Evolutionary conservation across 2,797 vertebrate genomes (phyloP).

Genomic region (Adrianichthys oophorus): DNA sequence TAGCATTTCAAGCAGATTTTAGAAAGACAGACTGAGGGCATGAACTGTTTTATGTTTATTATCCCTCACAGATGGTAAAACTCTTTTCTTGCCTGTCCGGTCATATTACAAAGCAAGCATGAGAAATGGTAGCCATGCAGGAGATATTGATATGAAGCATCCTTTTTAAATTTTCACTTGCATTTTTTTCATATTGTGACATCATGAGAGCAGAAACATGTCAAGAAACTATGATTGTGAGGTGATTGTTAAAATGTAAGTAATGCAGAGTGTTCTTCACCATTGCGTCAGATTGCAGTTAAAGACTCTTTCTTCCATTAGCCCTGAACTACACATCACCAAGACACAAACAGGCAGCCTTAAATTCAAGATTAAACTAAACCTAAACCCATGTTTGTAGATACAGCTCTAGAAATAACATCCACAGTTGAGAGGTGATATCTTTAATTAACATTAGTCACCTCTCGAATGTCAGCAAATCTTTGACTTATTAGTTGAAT

Average conservation of each 20-base stretch:
- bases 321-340: constrained; percentile 33
- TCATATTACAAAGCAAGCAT: constrained; percentile 1
- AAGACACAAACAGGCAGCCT: constrained; percentile 15
- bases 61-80: constrained; percentile 25
- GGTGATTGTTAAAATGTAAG: constrained; percentile 1
- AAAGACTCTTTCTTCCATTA: constrained; percentile 54
- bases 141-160: no score
- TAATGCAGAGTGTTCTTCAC: constrained; percentile 14
- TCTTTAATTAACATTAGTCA: no score
- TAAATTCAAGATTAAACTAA: no score
- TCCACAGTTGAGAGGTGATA: no score
- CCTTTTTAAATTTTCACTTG: no score
- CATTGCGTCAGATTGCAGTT: constrained; percentile 49
- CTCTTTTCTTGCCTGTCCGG: constrained; percentile 18
- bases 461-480: no score
- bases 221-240: constrained; percentile 7
- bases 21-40: constrained; percentile 11
- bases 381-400: no score
- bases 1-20: constrained; percentile 18
- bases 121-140: no score
- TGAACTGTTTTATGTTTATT: neutral
- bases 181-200: no score
- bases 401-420: no score
- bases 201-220: constrained; percentile 10
- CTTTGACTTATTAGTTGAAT: no score